Evolutionary conservation across 2,113 vertebrate species (phyloP).

Genomic region (Hydropotes inermis): DNA sequence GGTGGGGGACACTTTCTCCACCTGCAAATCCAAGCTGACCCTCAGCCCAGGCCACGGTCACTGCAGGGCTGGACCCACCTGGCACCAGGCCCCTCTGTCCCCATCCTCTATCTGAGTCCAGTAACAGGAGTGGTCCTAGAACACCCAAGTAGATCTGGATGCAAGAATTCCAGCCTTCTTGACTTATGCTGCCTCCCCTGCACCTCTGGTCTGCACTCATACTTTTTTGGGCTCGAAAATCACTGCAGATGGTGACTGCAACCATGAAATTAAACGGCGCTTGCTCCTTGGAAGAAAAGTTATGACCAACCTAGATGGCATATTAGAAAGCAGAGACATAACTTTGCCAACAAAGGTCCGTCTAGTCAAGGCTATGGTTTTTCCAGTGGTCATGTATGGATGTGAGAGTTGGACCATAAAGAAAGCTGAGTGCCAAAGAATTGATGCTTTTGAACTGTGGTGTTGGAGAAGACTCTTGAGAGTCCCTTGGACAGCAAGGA

Average conservation of each 20-base stretch:
- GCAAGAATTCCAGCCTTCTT: background rate
- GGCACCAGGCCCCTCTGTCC: rapidly evolving
- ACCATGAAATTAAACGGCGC: background rate
- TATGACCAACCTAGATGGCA: background rate
- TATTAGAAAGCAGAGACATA: background rate
- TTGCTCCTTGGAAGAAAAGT: background rate
- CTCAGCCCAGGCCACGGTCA: background rate
- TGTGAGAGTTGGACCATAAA: background rate
- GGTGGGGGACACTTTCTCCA: background rate
- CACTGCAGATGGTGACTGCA: background rate
- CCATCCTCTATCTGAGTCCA: background rate
- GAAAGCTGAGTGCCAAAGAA: rapidly evolving
- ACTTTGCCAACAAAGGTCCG: background rate
- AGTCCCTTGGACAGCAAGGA: background rate
- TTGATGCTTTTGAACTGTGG: background rate
- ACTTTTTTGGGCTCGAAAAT: background rate
- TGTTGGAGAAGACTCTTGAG: background rate
- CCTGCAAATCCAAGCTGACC: background rate
- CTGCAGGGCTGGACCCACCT: background rate
- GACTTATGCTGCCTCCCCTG: background rate
- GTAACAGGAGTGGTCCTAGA: background rate
- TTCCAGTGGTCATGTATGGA: background rate
- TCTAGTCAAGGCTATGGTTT: background rate
- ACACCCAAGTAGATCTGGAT: background rate
- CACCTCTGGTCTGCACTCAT: background rate